These are phyloP conservation scores for Nyctibius bracteatus DNA, from an alignment of 2,113 vertebrate genomes.

Conservation along the genomic window DNA sequence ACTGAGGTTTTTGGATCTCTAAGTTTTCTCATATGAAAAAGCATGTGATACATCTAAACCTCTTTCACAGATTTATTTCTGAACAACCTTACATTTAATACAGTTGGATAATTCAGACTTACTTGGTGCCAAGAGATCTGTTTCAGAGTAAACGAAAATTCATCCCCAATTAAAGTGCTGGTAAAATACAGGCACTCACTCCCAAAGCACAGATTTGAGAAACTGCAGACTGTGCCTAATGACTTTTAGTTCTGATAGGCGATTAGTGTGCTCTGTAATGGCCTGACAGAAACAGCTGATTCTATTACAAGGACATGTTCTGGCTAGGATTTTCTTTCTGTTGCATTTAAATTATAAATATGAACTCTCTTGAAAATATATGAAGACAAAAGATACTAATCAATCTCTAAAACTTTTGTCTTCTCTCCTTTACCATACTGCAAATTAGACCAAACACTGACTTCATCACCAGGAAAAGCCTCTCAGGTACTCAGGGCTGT, in stretches of 20 bases:
- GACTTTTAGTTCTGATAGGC: constrained; percentile 46
- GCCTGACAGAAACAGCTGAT: constrained; percentile 57
- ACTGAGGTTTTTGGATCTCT: background rate
- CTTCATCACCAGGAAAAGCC: background rate
- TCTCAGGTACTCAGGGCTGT: background rate
- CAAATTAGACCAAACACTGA: constrained; percentile 14
- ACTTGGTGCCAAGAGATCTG: constrained; percentile 35
- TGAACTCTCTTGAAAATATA: background rate
- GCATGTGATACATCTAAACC: background rate
- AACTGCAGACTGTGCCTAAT: constrained; percentile 63
- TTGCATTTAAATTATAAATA: constrained; percentile 35
- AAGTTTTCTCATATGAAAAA: background rate
- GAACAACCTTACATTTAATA: background rate
- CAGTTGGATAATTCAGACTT: background rate
- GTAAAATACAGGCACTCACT: constrained; percentile 31
- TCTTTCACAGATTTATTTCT: background rate
- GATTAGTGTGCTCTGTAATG: constrained; percentile 53
- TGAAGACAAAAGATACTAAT: constrained; percentile 13
- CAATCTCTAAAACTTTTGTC: background rate
- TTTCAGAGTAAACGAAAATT: constrained; percentile 34
- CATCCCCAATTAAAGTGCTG: constrained; percentile 10
- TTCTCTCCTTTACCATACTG: background rate
- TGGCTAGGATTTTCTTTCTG: constrained; percentile 33
- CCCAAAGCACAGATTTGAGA: constrained; percentile 46
- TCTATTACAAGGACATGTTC: constrained; percentile 53